These are phyloP conservation scores for Siphonodentalium dalli DNA, from an alignment of 2,888 invertebrate species.

Conservation along the genomic window DNA sequence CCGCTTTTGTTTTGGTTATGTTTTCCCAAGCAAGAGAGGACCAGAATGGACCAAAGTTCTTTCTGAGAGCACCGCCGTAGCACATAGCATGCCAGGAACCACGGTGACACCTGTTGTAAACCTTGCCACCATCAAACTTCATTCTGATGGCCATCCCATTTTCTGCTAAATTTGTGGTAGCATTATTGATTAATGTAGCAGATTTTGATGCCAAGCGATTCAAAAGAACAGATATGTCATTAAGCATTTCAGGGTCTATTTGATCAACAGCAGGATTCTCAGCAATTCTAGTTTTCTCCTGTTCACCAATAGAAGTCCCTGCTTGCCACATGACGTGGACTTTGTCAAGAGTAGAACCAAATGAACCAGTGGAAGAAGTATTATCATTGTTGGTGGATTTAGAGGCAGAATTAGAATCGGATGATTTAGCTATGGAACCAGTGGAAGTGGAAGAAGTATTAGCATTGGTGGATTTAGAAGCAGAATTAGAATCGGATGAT, in stretches of 20 bases:
- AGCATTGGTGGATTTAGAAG: too few species aligned
- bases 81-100: conserved; percentile 24
- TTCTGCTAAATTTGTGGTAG: conserved; percentile 28
- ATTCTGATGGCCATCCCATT: conserved; percentile 21
- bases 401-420: too few species aligned
- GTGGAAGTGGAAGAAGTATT: too few species aligned
- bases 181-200: conserved; percentile 20
- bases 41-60: conserved; percentile 21
- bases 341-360: too few species aligned
- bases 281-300: conserved; percentile 4
- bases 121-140: conserved; percentile 32
- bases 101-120: conserved; percentile 13
- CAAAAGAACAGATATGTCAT: conserved; percentile 18
- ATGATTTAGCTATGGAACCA: too few species aligned
- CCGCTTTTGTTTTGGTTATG: too few species aligned
- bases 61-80: conserved; percentile 16
- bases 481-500: too few species aligned
- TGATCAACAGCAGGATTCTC: neutral
- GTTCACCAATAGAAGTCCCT: too few species aligned
- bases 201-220: conserved; percentile 22
- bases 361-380: too few species aligned
- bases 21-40: conserved; percentile 5
- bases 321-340: too few species aligned
- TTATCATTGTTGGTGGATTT: too few species aligned
- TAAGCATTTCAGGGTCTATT: conserved; percentile 1